Evolutionary conservation across 2,888 invertebrate genomes (phyloP), one percentile per base, ranked within the genome.

Genomic region (Pammene fasciana): DNA sequence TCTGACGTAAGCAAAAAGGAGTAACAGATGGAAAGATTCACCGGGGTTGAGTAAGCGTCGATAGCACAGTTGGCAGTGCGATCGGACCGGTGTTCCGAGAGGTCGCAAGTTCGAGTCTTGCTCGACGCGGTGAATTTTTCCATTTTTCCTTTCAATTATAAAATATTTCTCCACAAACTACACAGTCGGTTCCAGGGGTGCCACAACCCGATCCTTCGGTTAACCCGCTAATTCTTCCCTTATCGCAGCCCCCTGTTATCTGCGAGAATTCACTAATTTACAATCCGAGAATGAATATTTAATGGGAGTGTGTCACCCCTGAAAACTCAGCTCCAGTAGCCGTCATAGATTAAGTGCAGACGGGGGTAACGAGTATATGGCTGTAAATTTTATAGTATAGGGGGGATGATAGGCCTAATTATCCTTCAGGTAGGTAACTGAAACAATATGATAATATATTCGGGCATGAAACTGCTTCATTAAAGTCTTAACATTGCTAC

Each of bases 201-300:
- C 59, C 56, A 48, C 48, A 67, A 67, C 36, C 36, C 52, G 41
- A 67, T 70, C 50, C 38, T 46, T 57, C 59, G 65, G 59, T 65
- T 70, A 70, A 64, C 61, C 64, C 38, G 46, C 61, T 50, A 52
- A 67, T 71, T 62, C 60, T 26, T 61, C 61, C 65, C 71, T 70
- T 72, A 71, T 70, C 70, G 55, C 68, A 66, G 38, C 36, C 70
- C 72, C 72, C 77, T 78, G 82, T 85, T 85, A 86, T 88, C 85
- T 86, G 79, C 71, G 79, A 76, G 76, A 81, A 84, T 87, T 85
- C 80, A 84, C 87, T 89, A 89, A 89, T 90, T 90, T 85, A 89
- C 86, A 86, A 87, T 85, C 87, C 84, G 79, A 83, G 82, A 85
- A 87, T 90, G 89, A 88, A 90, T 90, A 89, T 88, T 90, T 89